phyloP scores from a whole-genome alignment of 2,797 vertebrate species.

The Gastrophryne carolinensis region DNA sequence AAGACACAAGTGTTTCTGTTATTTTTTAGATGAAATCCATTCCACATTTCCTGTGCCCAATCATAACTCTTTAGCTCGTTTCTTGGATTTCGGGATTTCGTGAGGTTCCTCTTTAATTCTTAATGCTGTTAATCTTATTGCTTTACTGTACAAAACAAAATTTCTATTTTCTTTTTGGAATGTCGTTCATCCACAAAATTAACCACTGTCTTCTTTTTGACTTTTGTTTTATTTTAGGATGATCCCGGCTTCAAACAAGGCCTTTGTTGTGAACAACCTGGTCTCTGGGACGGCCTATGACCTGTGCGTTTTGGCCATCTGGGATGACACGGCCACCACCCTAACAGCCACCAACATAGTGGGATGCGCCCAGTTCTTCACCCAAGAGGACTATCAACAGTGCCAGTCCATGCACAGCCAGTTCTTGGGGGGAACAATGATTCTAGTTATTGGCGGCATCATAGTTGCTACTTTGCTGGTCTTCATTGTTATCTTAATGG shows the following conservation, averaged over 20 bases:
- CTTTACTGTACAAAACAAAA: too few relatives aligned
- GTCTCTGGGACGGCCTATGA: conserved; percentile 94
- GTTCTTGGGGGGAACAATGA: conserved; percentile 94
- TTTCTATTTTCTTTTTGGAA: too few relatives aligned
- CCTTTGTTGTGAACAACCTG: conserved; percentile 92
- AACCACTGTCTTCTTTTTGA: too few relatives aligned
- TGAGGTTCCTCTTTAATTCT: too few relatives aligned
- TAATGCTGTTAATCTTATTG: too few relatives aligned
- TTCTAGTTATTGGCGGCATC: conserved; percentile 91
- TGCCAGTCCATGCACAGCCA: conserved; percentile 94
- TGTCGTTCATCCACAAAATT: too few relatives aligned
- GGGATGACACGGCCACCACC: conserved; percentile 93
- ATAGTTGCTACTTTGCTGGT: conserved; percentile 92
- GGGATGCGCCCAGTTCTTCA: conserved; percentile 92
- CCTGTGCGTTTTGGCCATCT: conserved; percentile 94
- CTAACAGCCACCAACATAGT: conserved; percentile 97
- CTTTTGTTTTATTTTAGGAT: conserved; percentile 76
- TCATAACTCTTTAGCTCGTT: too few relatives aligned
- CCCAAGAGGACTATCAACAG: conserved; percentile 89
- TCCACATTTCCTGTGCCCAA: too few relatives aligned
- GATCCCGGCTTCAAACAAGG: conserved; percentile 89
- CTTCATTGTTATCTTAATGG: conserved; percentile 96
- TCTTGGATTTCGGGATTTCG: too few relatives aligned
- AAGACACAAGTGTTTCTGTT: too few relatives aligned
- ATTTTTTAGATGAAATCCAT: too few relatives aligned